Evolutionary conservation across 2,113 vertebrate species (phyloP).

Genomic region (Guaruba guarouba): DNA sequence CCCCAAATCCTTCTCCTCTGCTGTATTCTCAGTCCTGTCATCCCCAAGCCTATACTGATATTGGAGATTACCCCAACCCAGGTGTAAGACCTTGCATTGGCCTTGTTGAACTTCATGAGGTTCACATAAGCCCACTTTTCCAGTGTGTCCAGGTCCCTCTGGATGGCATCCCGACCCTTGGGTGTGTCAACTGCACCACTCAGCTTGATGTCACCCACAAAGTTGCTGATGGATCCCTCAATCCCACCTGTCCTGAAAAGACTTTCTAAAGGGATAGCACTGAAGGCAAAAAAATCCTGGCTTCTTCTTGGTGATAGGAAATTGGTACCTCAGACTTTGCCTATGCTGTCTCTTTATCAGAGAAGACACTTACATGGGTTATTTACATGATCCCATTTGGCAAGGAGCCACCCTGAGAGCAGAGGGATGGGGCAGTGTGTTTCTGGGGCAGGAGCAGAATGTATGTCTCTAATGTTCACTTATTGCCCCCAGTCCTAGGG

Average conservation of each 20-base stretch:
- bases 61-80: not conserved
- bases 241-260: not conserved
- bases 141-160: not conserved
- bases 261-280: not conserved
- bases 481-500: not conserved
- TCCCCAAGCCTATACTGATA: not conserved
- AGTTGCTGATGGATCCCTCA: not conserved
- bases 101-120: not conserved
- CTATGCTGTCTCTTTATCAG: not conserved
- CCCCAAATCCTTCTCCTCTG: not conserved
- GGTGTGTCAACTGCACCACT: not conserved
- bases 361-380: not conserved
- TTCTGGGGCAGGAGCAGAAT: not conserved
- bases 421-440: not conserved
- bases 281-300: not conserved
- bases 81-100: not conserved
- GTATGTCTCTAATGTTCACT: not conserved
- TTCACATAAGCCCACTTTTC: not conserved
- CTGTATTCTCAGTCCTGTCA: not conserved
- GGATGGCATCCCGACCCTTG: not conserved
- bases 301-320: not conserved
- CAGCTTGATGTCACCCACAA: not conserved
- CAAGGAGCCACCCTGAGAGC: not conserved
- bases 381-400: not conserved
- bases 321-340: not conserved